Percentiles rank a stretch among this genome's conserved stretches.
phyloP scores from a whole-genome alignment of 2,113 vertebrate genomes.

The Nothobranchius furzeri region DNA sequence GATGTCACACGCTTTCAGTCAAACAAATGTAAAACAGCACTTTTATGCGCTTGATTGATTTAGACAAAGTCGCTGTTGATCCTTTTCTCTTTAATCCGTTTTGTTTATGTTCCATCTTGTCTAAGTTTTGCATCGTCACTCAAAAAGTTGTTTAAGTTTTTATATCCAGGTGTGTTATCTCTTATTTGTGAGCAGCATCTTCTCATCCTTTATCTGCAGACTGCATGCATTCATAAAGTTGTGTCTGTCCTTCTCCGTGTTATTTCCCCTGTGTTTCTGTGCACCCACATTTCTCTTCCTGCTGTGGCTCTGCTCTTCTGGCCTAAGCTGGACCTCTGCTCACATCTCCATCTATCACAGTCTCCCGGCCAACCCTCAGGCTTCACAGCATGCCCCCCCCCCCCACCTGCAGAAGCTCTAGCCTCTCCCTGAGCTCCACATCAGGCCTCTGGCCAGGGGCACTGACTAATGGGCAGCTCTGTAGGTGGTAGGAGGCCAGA shows the following conservation, averaged over 20 bases:
- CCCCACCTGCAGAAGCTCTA: conserved; percentile 79
- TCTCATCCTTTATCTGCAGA: conserved; percentile 24
- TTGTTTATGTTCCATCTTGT: not conserved
- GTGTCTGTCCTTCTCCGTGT: conserved; percentile 43
- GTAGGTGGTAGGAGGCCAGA: conserved; percentile 62
- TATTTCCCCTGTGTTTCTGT: conserved; percentile 76
- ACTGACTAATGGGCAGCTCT: conserved; percentile 80
- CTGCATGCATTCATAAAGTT: not conserved
- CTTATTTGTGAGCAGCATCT: conserved; percentile 1
- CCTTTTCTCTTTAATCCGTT: conserved; percentile 4
- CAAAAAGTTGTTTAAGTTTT: conserved; percentile 38
- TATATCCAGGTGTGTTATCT: not conserved
- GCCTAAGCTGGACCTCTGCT: conserved; percentile 61
- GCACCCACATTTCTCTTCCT: conserved; percentile 31
- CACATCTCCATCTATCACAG: conserved; percentile 75
- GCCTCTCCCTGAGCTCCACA: conserved; percentile 76
- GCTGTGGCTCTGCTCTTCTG: conserved; percentile 65
- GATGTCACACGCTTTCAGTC: conserved; percentile 22
- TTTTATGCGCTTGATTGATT: conserved; percentile 2
- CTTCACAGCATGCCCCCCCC: conserved; percentile 10
- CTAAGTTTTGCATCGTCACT: conserved; percentile 23
- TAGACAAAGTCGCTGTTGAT: not conserved
- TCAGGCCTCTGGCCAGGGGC: conserved; percentile 76
- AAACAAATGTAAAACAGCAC: conserved; percentile 18
- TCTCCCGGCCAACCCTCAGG: conserved; percentile 62